Percentiles rank a stretch among this genome's conserved stretches.
These are phyloP conservation scores for Rhopalosiphum padi DNA, from an alignment of 1,140 invertebrate species.

Conservation along the genomic window DNA sequence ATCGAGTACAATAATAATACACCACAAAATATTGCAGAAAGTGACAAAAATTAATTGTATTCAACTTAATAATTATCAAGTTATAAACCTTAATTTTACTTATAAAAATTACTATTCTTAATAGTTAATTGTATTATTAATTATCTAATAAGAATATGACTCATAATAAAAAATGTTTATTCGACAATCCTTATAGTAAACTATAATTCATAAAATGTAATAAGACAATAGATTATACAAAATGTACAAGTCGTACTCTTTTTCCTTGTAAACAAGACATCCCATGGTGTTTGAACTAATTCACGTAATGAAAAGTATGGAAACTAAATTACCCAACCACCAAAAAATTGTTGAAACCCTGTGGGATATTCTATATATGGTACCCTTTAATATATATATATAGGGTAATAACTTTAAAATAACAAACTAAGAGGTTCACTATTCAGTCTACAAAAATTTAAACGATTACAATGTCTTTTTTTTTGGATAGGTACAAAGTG, in stretches of 20 bases:
- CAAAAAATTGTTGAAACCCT: neutral
- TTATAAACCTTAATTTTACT: neutral
- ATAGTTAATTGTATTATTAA: neutral
- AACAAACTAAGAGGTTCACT: neutral
- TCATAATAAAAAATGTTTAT: neutral
- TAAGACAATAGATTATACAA: neutral
- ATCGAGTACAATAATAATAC: neutral
- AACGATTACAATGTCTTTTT: neutral
- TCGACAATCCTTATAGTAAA: neutral
- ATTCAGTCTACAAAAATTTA: neutral
- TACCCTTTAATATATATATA: neutral
- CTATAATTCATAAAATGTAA: neutral
- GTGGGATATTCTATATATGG: neutral
- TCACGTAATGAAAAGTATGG: neutral
- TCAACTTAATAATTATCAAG: neutral
- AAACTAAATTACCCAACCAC: neutral
- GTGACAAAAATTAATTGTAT: neutral
- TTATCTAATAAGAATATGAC: neutral
- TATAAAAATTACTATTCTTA: neutral
- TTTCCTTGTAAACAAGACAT: neutral
- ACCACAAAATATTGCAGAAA: neutral
- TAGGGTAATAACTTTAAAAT: neutral
- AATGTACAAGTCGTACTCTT: no score
- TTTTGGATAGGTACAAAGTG: neutral
- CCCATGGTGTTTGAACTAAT: neutral